Conservation (phyloP, 1,140 invertebrate species). For the Mizuhopecten yessoensis region DNA sequence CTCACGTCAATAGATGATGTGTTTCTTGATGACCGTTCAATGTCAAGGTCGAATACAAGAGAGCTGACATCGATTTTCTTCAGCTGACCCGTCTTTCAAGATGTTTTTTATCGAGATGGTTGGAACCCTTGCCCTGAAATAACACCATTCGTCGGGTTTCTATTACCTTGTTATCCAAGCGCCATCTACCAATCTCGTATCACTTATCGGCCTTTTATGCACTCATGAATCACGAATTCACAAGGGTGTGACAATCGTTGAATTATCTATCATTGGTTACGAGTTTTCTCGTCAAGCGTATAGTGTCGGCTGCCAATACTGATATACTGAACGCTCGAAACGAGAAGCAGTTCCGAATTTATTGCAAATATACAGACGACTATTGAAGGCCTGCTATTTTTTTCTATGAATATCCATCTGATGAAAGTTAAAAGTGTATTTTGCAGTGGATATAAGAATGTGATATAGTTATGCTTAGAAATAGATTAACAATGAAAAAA, state of each 20-base stretch:
- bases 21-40: not conserved
- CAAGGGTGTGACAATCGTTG: not conserved
- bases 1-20: not conserved
- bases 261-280: slow-evolving; percentile 25
- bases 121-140: not conserved
- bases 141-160: not conserved
- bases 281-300: not conserved
- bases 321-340: not conserved
- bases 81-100: not conserved
- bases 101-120: not conserved
- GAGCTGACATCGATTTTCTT: not conserved
- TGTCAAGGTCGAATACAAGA: not conserved
- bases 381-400: no score
- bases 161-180: slow-evolving; percentile 6
- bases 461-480: no score
- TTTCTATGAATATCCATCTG: no score
- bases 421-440: no score
- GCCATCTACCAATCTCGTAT: not conserved
- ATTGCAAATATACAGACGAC: no score
- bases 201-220: not conserved
- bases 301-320: not conserved
- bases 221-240: not conserved
- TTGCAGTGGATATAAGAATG: no score
- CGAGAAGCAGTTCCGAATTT: not conserved
- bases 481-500: no score